These are phyloP conservation scores for Boulengeromyrus knoepffleri DNA, from an alignment of 2,113 vertebrate species.

Conservation along the genomic window DNA sequence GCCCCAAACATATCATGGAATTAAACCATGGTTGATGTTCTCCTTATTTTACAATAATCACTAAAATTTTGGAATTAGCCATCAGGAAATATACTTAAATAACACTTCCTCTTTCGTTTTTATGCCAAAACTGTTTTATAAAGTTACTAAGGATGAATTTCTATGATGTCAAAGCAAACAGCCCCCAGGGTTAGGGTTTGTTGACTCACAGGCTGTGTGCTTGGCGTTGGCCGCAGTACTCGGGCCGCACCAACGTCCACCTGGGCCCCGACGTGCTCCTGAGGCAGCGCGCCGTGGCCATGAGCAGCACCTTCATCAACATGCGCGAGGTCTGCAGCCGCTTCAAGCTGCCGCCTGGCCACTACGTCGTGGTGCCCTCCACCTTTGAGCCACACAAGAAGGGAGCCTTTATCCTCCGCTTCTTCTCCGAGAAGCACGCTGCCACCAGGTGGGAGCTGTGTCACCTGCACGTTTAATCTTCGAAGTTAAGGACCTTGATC, in stretches of 20 bases:
- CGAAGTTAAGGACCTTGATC: background rate
- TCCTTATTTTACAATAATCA: background rate
- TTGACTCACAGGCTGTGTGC: background rate
- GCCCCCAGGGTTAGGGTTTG: background rate
- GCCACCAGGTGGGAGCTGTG: conserved; percentile 39
- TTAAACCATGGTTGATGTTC: background rate
- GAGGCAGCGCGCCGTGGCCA: conserved; percentile 46
- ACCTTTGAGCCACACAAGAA: conserved; percentile 76
- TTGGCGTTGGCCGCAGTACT: conserved; percentile 39
- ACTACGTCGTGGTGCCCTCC: conserved; percentile 73
- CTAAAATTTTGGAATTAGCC: background rate
- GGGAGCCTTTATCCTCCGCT: conserved; percentile 68
- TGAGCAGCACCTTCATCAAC: conserved; percentile 62
- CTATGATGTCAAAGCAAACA: background rate
- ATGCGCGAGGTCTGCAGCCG: conserved; percentile 67
- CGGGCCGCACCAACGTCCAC: conserved; percentile 50
- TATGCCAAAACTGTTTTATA: background rate
- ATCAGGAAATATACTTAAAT: background rate
- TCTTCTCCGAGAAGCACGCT: conserved; percentile 75
- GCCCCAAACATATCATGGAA: background rate
- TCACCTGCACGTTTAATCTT: background rate
- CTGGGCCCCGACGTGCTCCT: conserved; percentile 62
- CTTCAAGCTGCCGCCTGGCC: conserved; percentile 64
- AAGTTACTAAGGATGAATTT: background rate
- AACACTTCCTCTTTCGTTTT: background rate